A percentile compares a stretch with the other conserved stretches of the same genome.
Conservation (phyloP, 2,113 vertebrate species). For the Oplegnathus fasciatus region DNA sequence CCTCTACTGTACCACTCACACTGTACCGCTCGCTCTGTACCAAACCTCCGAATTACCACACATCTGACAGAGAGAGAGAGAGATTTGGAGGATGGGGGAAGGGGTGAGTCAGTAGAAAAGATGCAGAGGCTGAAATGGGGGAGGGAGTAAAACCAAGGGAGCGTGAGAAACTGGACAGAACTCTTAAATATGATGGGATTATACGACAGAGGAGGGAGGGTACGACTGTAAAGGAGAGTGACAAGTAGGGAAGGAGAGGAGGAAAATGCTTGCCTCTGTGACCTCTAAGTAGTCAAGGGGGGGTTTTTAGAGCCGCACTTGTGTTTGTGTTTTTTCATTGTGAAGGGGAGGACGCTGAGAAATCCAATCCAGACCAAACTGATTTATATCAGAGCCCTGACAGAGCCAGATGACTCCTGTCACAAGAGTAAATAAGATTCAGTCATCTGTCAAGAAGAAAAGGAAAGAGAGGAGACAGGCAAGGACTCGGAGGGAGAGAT, state of each 20-base stretch:
- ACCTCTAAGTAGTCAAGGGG: conserved; percentile 43
- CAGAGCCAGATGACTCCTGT: conserved; percentile 66
- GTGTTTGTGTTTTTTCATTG: conserved; percentile 21
- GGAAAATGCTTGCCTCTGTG: conserved; percentile 25
- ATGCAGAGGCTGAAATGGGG: conserved; percentile 41
- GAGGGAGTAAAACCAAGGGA: conserved; percentile 34
- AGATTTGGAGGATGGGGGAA: conserved; percentile 40
- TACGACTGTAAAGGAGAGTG: conserved; percentile 12
- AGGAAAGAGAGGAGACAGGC: conserved; percentile 14
- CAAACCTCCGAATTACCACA: conserved; percentile 24
- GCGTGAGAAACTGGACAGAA: conserved; percentile 40
- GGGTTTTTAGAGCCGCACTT: conserved; percentile 26
- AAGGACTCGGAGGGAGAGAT: not conserved
- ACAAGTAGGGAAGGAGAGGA: conserved; percentile 15
- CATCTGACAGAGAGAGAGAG: conserved; percentile 19
- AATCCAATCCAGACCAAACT: conserved; percentile 62
- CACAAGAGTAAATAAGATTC: conserved; percentile 68
- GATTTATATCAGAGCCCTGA: conserved; percentile 62
- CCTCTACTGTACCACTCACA: conserved; percentile 75
- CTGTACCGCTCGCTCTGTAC: conserved; percentile 58
- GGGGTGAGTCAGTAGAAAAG: conserved; percentile 31
- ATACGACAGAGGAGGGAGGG: conserved; percentile 17
- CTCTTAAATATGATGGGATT: conserved; percentile 60
- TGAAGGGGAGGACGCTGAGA: conserved; percentile 16
- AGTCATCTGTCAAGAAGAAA: conserved; percentile 57